Percentiles rank a stretch among this genome's conserved stretches.
Conservation (phyloP, 2,113 vertebrate species). For the Mustela lutreola region DNA sequence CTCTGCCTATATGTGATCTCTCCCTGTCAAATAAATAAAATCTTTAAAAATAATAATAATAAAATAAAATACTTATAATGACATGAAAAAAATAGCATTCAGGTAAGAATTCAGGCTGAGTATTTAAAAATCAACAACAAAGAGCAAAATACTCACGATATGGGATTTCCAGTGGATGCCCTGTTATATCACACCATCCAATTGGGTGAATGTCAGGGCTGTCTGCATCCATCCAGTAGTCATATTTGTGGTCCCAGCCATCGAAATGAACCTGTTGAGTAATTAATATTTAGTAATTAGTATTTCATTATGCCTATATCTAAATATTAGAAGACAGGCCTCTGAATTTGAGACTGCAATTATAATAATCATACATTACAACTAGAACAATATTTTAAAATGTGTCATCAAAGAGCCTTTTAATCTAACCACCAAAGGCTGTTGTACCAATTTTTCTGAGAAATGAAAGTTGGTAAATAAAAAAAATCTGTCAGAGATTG, state of each 20-base stretch:
- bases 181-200: constrained; percentile 82
- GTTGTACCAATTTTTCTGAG: not conserved
- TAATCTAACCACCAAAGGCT: not conserved
- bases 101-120: not conserved
- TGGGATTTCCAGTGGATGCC: constrained; percentile 78
- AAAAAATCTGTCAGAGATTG: not conserved
- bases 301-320: not conserved
- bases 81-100: not conserved
- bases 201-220: constrained; percentile 82
- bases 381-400: not conserved
- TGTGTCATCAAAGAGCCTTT: not conserved
- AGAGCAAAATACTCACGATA: not conserved
- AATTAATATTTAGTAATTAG: not conserved
- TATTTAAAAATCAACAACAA: not conserved
- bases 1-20: too few relatives aligned
- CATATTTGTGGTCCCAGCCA: constrained; percentile 82
- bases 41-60: not conserved
- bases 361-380: not conserved
- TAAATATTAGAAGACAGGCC: constrained; percentile 14
- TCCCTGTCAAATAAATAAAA: too few relatives aligned
- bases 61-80: not conserved
- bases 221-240: constrained; percentile 80
- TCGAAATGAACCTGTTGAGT: constrained; percentile 79
- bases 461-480: not conserved
- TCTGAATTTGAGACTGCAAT: not conserved